A percentile compares a stretch with the other conserved stretches of the same genome.
Conservation (phyloP, 2,888 invertebrate genomes). For the Eristalis pertinax region DNA sequence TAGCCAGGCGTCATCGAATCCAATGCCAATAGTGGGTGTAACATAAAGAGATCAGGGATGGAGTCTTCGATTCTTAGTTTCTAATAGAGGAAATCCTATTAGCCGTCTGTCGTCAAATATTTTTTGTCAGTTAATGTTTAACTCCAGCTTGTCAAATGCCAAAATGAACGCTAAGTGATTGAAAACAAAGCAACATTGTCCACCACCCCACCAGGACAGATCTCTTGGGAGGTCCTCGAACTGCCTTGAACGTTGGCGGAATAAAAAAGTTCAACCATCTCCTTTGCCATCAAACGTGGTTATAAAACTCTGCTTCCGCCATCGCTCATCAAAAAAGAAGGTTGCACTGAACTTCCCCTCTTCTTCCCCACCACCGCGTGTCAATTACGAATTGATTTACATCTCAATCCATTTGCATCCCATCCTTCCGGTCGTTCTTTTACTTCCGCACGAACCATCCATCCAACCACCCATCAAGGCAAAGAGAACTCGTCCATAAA, state of each 20-base stretch:
- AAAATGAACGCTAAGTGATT: too few relatives aligned
- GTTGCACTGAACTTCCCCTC: neutral
- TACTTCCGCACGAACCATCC: neutral
- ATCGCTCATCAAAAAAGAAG: neutral
- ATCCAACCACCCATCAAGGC: neutral
- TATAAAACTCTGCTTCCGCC: neutral
- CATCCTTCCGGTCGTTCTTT: neutral
- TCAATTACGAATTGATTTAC: conserved; percentile 1
- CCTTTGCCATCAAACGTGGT: neutral
- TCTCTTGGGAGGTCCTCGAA: neutral
- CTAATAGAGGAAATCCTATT: too few relatives aligned
- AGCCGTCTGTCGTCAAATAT: too few relatives aligned
- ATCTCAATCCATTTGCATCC: neutral
- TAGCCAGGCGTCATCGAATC: too few relatives aligned
- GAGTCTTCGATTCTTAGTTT: too few relatives aligned
- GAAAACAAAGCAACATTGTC: too few relatives aligned
- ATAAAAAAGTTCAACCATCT: neutral
- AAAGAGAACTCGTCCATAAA: neutral
- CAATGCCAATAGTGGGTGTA: too few relatives aligned
- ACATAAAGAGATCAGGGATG: too few relatives aligned
- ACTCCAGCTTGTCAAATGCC: too few relatives aligned
- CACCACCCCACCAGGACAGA: neutral
- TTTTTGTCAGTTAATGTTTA: too few relatives aligned
- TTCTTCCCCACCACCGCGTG: neutral
- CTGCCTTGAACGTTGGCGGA: neutral